phyloP scores from a whole-genome alignment of 2,888 invertebrate species.

The Aromia moschata region DNA sequence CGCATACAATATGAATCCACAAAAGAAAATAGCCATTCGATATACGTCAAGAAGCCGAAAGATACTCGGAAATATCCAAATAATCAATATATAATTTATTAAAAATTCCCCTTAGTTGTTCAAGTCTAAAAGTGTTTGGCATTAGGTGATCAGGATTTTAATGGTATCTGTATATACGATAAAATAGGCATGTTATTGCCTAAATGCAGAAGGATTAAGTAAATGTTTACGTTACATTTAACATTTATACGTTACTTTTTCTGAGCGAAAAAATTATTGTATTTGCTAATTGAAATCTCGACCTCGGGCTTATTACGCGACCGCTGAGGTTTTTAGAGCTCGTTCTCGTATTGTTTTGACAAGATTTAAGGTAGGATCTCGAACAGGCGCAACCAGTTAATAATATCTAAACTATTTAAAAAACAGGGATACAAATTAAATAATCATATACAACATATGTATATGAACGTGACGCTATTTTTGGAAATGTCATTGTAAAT shows the following conservation, averaged over 20 bases:
- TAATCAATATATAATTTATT: neutral
- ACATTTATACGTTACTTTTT: conserved; percentile 7
- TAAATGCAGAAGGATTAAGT: conserved; percentile 12
- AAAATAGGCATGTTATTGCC: conserved; percentile 19
- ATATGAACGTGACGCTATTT: too few relatives aligned
- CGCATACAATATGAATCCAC: too few relatives aligned
- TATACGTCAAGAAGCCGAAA: neutral
- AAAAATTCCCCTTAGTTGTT: neutral
- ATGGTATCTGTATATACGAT: conserved; percentile 1
- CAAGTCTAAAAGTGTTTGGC: neutral
- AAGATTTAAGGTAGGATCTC: too few relatives aligned
- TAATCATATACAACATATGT: too few relatives aligned
- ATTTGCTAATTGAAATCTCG: conserved; percentile 3
- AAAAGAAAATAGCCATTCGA: neutral
- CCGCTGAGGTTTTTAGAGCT: neutral
- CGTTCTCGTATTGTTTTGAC: neutral
- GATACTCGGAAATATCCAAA: neutral
- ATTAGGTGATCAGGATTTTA: neutral
- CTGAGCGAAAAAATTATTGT: conserved; percentile 5
- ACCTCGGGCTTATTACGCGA: neutral
- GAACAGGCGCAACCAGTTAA: too few relatives aligned
- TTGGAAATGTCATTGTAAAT: too few relatives aligned
- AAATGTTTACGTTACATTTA: conserved; percentile 19
- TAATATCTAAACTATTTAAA: too few relatives aligned
- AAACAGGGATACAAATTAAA: too few relatives aligned